Percentiles rank a stretch among this genome's conserved stretches.
These are phyloP conservation scores for Mugil cephalus DNA, from an alignment of 2,113 vertebrate species.

Conservation along the genomic window DNA sequence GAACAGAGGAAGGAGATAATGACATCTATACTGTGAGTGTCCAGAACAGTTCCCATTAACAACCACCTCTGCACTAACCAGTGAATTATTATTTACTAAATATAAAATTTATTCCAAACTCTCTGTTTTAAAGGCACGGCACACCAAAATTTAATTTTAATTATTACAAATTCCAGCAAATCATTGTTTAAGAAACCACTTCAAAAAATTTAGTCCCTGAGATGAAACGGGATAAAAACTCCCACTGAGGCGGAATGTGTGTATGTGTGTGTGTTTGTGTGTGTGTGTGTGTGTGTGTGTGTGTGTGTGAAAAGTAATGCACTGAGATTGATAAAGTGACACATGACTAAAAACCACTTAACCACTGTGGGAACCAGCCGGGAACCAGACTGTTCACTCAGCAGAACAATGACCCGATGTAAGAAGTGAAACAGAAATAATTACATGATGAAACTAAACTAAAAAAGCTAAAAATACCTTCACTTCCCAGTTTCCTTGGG, in stretches of 20 bases:
- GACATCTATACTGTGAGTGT: too few species aligned
- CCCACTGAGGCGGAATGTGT: not conserved
- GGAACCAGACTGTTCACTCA: not conserved
- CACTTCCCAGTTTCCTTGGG: too few species aligned
- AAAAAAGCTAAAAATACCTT: too few species aligned
- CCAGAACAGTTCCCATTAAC: constrained; percentile 25
- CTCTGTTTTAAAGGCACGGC: not conserved
- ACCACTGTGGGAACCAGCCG: not conserved
- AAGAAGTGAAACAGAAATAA: not conserved
- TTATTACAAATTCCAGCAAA: constrained; percentile 4
- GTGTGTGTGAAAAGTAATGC: not conserved
- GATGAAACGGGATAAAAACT: constrained; percentile 31
- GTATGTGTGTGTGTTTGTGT: too few species aligned
- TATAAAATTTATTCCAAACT: too few species aligned
- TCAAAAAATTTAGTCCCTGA: constrained; percentile 50
- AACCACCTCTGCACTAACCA: constrained; percentile 12
- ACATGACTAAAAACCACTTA: too few species aligned
- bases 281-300: too few species aligned
- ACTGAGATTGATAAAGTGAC: not conserved
- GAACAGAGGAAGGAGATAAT: constrained; percentile 6
- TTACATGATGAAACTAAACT: not conserved
- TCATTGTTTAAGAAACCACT: constrained; percentile 1
- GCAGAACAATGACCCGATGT: not conserved
- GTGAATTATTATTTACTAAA: not conserved
- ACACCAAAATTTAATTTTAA: constrained; percentile 1